These are phyloP conservation scores for Odontophorus gujanensis DNA, from an alignment of 2,113 vertebrate genomes.

Conservation along the genomic window DNA sequence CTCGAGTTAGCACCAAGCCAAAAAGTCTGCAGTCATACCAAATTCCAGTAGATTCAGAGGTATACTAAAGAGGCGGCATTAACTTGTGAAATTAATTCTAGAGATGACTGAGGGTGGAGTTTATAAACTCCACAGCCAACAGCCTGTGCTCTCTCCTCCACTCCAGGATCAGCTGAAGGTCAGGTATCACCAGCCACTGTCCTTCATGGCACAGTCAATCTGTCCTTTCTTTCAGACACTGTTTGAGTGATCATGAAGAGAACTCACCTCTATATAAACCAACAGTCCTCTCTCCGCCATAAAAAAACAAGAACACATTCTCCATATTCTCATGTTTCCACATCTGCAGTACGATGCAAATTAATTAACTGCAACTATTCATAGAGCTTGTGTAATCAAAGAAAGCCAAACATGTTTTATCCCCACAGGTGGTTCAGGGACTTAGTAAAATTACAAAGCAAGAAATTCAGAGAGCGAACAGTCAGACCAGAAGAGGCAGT, in stretches of 20 bases:
- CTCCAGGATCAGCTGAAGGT: fast-evolving
- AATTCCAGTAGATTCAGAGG: neutral
- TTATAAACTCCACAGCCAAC: fast-evolving
- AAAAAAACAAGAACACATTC: neutral
- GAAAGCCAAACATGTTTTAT: fast-evolving
- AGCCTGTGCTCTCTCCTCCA: fast-evolving
- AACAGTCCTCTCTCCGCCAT: neutral
- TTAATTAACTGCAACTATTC: neutral
- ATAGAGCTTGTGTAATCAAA: fast-evolving
- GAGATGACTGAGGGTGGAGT: no score
- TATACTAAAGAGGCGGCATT: neutral
- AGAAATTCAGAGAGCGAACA: neutral
- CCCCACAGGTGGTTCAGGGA: neutral
- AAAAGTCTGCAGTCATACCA: neutral
- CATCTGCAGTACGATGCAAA: neutral
- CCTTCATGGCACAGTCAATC: neutral
- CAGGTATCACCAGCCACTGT: neutral
- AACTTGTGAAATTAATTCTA: neutral
- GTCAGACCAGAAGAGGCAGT: neutral
- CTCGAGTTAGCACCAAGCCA: neutral
- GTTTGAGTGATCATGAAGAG: neutral
- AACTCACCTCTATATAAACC: neutral
- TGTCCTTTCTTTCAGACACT: neutral
- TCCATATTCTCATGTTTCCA: neutral
- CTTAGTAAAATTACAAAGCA: neutral